Evolutionary conservation across 2,113 vertebrate species (phyloP).

Genomic region (Catharus bicknelli): DNA sequence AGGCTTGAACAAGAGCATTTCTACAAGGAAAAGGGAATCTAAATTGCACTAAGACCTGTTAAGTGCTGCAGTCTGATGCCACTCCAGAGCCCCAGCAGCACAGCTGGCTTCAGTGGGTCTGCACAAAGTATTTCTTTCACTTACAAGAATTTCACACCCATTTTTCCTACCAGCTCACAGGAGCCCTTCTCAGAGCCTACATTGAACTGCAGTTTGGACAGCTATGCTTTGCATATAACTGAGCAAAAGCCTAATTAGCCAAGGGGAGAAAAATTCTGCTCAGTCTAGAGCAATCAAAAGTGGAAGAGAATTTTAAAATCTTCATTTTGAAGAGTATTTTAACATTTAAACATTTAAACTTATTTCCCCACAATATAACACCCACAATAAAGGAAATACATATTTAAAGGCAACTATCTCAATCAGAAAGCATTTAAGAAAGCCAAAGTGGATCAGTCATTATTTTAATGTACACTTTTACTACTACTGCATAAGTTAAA

Average conservation of each 20-base stretch:
- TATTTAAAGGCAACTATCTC: background rate
- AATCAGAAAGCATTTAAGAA: background rate
- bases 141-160: background rate
- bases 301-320: background rate
- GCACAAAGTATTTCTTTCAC: background rate
- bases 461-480: background rate
- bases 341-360: background rate
- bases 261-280: background rate
- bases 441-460: background rate
- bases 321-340: background rate
- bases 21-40: background rate
- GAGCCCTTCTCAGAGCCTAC: background rate
- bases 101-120: background rate
- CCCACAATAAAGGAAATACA: background rate
- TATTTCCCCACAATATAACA: background rate
- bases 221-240: background rate
- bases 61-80: background rate
- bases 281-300: background rate
- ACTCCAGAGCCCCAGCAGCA: background rate
- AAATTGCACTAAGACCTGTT: background rate
- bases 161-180: background rate
- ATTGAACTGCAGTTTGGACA: background rate
- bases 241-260: background rate
- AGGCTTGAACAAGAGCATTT: background rate
- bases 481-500: background rate